Base-by-base conservation (phyloP, 2,113 vertebrate genomes). In the Thalassoma bifasciatum region DNA sequence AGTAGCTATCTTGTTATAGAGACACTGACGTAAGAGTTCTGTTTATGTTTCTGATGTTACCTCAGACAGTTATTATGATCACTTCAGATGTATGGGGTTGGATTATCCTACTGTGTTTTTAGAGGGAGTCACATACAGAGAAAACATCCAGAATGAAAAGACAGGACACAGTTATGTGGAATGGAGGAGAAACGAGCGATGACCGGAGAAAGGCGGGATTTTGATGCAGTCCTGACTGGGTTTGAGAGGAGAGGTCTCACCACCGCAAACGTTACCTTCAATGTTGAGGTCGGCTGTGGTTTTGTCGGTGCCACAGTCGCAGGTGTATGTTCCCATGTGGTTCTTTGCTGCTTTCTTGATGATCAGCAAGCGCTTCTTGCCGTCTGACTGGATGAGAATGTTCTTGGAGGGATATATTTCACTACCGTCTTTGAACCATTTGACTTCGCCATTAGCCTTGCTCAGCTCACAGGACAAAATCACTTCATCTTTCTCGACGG, bases 361-460 rank as follows among this genome's bases (percentile, higher is more conserved):
- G 75, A 95, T 92, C 50, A 99, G 80, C 30, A 93, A 92, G 49
- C 95, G 95, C 85, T 96, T 98, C 92, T 88, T 97, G 82, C 96
- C 96, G 6, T 99, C 97, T 1, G 95, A 90, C 57, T 96, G 96
- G 85, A 98, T 89, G 22, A 93, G 40, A 11, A 94, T 73, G 37
- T 97, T 98, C 93, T 96, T 98, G 70, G 98, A 99, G n/a, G 96
- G 94, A 76, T 92, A 95, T 76, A 99, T 93, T 85, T 98, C 97
- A 8, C 94, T 82, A 5, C 96, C 96, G 38, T 97, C 96, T 81
- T 97, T 98, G 90, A 97, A 94, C 98, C 98, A 99, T 86, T 94
- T 95, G 78, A 99, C 97, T 4, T 96, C 94, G 9, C 93, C 96
- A 22, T 85, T 77, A 14, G 95, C 89, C 90, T 97, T 98, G 94